Evolutionary conservation across 2,888 invertebrate genomes (phyloP), one percentile per base, ranked within the genome.

Genomic region (Punctoribates punctum): DNA sequence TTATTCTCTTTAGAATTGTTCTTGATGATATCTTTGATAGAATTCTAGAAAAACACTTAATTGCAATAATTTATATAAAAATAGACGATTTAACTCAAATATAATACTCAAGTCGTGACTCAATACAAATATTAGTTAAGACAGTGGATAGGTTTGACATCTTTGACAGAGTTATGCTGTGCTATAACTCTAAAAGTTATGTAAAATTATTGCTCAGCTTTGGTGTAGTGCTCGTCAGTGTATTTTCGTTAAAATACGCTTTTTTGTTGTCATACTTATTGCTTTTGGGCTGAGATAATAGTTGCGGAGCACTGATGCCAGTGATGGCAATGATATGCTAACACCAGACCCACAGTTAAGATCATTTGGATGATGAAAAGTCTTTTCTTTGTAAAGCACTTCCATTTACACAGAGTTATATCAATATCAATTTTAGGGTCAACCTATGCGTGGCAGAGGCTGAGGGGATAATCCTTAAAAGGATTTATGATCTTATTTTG

Each of bases 371-470:
- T 65, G 34, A 65, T 65, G 65, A 34, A 65, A 65, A 65, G 65
- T 65, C 27, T 27, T 65, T 65, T 29, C 29, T n/a, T 54, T 57
- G 25, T 15, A 65, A 65, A 65, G 65, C 27, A 34, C 34, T 65
- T 13, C 17, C 34, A 65, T 65, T 65, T 34, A 65, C 70, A 70
- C 13, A 65, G 20, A 46, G 20, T 70, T 70, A 70, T 46, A 70
- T 70, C 20, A 23, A 70, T 70, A 70, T 70, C 70, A 70, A 70
- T 70, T 70, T 70, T 70, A 17, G 23, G 65, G 65, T 65, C 65
- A 65, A 62, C 27, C 65, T 29, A 23, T 29, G 20, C n/a, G 42
- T 23, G 6, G 6, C n/a, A 38, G 42, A 25, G 20, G n/a, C 17
- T 70, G 23, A 6, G 17, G 15, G 67, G 70, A 70, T 70, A 70